Percentiles rank a stretch among this genome's conserved stretches.
These are phyloP conservation scores for Chroicocephalus ridibundus DNA, from an alignment of 2,113 vertebrate species.

Conservation along the genomic window DNA sequence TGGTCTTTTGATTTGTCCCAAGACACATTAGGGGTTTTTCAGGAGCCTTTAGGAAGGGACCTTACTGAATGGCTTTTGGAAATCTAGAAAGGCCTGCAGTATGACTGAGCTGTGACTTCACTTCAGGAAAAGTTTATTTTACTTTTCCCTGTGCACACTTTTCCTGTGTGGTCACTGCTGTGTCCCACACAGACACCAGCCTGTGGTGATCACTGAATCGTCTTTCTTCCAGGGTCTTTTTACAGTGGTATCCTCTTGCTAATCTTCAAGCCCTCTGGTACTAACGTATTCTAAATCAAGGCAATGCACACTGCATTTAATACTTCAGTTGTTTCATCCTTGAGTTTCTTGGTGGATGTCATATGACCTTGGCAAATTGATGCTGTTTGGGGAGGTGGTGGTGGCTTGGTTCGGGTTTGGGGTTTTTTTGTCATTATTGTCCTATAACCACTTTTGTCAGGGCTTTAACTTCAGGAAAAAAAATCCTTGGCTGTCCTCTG, in stretches of 20 bases:
- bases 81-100: background rate
- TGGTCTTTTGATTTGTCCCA: background rate
- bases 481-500: background rate
- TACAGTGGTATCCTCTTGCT: background rate
- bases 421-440: background rate
- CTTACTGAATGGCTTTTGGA: background rate
- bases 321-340: background rate
- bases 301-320: background rate
- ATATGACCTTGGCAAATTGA: background rate
- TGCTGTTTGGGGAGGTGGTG: background rate
- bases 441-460: background rate
- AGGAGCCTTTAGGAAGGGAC: background rate
- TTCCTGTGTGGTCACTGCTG: background rate
- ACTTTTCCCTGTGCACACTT: background rate
- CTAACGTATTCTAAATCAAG: background rate
- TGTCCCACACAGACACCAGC: background rate
- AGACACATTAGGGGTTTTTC: background rate
- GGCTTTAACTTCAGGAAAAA: background rate
- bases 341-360: background rate
- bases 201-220: rapidly evolving
- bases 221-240: background rate
- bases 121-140: background rate
- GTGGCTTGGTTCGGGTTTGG: background rate
- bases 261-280: background rate
- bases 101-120: background rate